Conservation (phyloP, 2,888 invertebrate genomes). For the Plusia festucae region DNA sequence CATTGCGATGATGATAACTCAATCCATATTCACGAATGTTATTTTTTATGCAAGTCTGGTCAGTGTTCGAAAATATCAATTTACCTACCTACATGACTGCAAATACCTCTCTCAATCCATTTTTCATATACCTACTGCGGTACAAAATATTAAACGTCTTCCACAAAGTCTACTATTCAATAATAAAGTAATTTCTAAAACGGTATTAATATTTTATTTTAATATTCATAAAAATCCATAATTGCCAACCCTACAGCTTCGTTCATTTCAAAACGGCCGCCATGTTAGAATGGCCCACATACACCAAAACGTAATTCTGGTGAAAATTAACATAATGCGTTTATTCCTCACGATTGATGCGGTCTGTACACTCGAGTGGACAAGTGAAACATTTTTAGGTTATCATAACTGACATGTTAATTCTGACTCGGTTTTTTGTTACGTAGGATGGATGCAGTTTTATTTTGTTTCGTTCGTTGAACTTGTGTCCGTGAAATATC, state of each 20-base stretch:
- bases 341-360: constrained; percentile 36
- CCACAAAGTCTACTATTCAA: no score
- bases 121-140: no score
- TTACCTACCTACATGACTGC: no score
- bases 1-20: no score
- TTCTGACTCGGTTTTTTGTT: neutral
- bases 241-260: constrained; percentile 1
- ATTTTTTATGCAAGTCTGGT: no score
- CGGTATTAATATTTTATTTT: no score
- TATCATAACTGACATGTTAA: neutral
- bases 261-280: constrained; percentile 18
- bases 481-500: neutral
- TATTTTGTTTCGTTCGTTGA: neutral
- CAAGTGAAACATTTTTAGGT: constrained; percentile 10
- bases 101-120: no score
- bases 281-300: constrained; percentile 31
- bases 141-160: no score
- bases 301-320: constrained; percentile 19
- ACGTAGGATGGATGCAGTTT: neutral
- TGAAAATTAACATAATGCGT: constrained; percentile 45
- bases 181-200: no score
- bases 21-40: no score
- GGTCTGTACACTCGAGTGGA: constrained; percentile 17
- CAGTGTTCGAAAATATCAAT: no score
- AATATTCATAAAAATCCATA: neutral